Percentiles rank a stretch among this genome's conserved stretches.
Conservation (phyloP, 1,140 invertebrate genomes). For the Trissolcus basalis region DNA sequence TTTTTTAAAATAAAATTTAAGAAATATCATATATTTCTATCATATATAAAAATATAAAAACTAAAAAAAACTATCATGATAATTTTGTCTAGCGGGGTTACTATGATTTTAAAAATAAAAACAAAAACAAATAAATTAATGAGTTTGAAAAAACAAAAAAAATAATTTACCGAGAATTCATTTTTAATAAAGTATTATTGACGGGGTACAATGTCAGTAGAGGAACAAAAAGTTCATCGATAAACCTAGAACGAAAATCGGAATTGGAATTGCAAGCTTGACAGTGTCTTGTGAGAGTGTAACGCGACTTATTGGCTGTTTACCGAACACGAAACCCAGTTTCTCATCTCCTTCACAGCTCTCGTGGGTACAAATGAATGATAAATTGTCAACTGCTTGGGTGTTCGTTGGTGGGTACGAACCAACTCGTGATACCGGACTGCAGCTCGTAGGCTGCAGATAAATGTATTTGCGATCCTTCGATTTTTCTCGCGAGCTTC, state of each 20-base stretch:
- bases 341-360: constrained; percentile 49
- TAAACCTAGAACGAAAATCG: constrained; percentile 21
- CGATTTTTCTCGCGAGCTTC: constrained; percentile 55
- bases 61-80: too few species aligned
- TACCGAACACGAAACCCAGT: constrained; percentile 58
- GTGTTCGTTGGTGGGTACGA: constrained; percentile 50
- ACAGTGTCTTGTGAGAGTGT: constrained; percentile 53
- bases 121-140: too few species aligned
- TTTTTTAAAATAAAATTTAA: too few species aligned
- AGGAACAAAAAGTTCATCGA: too few species aligned
- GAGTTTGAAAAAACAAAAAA: too few species aligned
- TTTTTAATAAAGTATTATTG: too few species aligned
- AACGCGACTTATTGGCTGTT: constrained; percentile 56
- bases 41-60: too few species aligned
- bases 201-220: neutral
- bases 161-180: too few species aligned
- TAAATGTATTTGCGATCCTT: constrained; percentile 61
- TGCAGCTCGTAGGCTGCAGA: constrained; percentile 56
- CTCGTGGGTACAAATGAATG: constrained; percentile 62
- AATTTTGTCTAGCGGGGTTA: too few species aligned
- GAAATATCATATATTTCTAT: too few species aligned
- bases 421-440: constrained; percentile 55
- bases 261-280: constrained; percentile 47
- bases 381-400: constrained; percentile 64
- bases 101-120: too few species aligned